phyloP scores from a whole-genome alignment of 2,797 vertebrate species.

The Threskiornis aethiopicus region DNA sequence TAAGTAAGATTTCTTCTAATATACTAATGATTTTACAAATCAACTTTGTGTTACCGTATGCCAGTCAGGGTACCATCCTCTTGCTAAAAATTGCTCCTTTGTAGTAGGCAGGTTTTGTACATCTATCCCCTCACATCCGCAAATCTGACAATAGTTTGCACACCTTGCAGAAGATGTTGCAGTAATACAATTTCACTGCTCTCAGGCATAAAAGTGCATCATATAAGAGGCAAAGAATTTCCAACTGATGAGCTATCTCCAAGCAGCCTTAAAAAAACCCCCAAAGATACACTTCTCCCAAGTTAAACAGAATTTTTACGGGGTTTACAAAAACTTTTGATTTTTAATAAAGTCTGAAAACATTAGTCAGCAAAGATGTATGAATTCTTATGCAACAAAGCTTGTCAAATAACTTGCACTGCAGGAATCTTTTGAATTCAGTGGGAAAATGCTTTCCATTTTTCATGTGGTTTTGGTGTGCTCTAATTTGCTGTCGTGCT shows the following conservation, averaged over 20 bases:
- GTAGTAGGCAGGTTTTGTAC: neutral
- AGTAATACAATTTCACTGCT: neutral
- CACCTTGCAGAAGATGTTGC: neutral
- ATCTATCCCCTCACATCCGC: neutral
- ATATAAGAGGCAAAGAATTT: neutral
- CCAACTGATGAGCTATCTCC: neutral
- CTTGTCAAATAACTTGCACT: neutral
- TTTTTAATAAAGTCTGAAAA: neutral
- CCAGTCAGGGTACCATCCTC: neutral
- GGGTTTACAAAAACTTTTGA: neutral
- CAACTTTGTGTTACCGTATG: neutral
- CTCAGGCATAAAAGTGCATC: neutral
- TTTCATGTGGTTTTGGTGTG: neutral
- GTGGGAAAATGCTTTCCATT: neutral
- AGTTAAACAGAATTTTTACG: neutral
- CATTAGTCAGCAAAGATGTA: neutral
- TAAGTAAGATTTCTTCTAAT: neutral
- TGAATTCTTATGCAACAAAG: neutral
- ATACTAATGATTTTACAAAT: neutral
- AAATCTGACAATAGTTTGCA: neutral
- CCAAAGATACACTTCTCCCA: neutral
- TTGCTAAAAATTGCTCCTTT: neutral
- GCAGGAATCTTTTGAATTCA: neutral
- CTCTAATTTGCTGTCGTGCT: neutral
- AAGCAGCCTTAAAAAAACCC: neutral